Conservation (phyloP, 2,797 vertebrate species). For the Acrossocheilus fasciatus region DNA sequence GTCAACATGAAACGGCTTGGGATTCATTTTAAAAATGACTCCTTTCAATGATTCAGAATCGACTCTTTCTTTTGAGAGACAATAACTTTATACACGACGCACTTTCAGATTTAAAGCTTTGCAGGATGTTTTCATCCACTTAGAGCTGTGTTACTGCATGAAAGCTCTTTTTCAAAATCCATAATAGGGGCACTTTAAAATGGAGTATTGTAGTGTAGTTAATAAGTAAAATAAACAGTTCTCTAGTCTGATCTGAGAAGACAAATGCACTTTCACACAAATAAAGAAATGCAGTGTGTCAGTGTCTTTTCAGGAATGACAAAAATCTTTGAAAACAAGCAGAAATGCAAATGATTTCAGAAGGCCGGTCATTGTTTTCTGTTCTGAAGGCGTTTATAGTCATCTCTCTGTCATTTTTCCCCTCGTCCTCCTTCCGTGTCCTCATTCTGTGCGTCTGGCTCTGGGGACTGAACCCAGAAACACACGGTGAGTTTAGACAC, state of each 20-base stretch:
- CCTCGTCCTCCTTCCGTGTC: constrained; percentile 10
- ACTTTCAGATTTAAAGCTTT: no score
- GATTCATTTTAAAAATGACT: no score
- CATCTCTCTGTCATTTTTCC: not conserved
- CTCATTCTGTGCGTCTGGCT: not conserved
- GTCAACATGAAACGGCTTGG: no score
- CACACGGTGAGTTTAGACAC: not conserved
- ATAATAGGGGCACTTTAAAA: not conserved
- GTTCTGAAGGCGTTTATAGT: not conserved
- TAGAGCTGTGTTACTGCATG: no score
- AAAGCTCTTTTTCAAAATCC: no score
- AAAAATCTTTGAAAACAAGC: not conserved
- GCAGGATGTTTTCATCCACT: no score
- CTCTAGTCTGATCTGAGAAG: not conserved
- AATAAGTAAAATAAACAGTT: not conserved
- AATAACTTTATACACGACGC: no score
- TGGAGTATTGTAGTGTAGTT: not conserved
- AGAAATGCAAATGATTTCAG: not conserved
- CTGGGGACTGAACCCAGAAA: constrained; percentile 26
- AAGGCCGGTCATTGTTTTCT: not conserved
- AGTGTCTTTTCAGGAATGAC: not conserved
- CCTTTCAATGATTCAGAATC: no score
- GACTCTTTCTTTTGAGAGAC: no score
- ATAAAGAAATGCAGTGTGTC: not conserved
- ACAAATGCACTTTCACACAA: not conserved